phyloP scores from a whole-genome alignment of 2,888 invertebrate genomes.

The Drosophila algonquin region DNA sequence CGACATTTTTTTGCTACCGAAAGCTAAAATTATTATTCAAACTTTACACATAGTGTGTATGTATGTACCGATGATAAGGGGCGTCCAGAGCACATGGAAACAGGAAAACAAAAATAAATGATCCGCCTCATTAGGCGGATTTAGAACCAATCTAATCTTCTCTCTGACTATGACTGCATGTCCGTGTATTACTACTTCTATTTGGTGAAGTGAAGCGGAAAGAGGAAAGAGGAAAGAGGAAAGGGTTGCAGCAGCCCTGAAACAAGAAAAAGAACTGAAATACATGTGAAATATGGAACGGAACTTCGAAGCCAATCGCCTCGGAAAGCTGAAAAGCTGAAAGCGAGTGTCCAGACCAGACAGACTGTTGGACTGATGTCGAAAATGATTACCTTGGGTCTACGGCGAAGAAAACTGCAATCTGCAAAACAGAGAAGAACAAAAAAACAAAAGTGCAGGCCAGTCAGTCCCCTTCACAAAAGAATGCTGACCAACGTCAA shows the following conservation, averaged over 20 bases:
- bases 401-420: slow-evolving; percentile 33
- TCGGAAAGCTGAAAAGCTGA: slow-evolving; percentile 3
- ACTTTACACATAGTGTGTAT: slow-evolving; percentile 35
- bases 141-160: slow-evolving; percentile 37
- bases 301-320: too few relatives aligned
- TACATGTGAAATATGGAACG: too few relatives aligned
- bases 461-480: slow-evolving; percentile 68
- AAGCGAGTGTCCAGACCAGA: slow-evolving; percentile 1
- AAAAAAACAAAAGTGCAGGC: slow-evolving; percentile 47
- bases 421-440: not conserved
- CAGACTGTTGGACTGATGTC: not conserved
- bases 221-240: not conserved
- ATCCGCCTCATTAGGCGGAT: slow-evolving; percentile 28
- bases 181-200: slow-evolving; percentile 2
- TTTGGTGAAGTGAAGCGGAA: not conserved
- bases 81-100: slow-evolving; percentile 38
- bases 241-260: not conserved
- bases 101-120: slow-evolving; percentile 15
- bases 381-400: slow-evolving; percentile 66
- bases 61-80: slow-evolving; percentile 26
- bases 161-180: slow-evolving; percentile 1
- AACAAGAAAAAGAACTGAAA: not conserved
- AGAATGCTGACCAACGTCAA: slow-evolving; percentile 69
- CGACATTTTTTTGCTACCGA: slow-evolving; percentile 24
- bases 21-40: slow-evolving; percentile 23